Evolutionary conservation across 1,140 invertebrate genomes (phyloP), one percentile per base, ranked within the genome.

Genomic region (Colletes latitarsis): DNA sequence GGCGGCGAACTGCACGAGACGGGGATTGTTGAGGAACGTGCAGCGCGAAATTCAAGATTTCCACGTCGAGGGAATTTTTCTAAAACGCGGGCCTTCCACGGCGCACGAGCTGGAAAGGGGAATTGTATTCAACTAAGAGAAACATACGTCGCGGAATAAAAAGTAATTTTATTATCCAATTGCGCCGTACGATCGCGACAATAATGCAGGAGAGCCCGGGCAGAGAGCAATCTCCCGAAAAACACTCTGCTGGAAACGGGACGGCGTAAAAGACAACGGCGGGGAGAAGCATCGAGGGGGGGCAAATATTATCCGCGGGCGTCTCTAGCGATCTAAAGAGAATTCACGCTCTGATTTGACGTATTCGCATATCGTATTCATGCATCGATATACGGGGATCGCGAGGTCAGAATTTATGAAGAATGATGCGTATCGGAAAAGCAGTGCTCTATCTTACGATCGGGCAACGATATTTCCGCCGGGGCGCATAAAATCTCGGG

Each of bases 121-220:
- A 41, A 41, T 49, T 12, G n/a, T 46, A 52, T 67, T 67, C 64
- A 30, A 17, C 43, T 43, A 43, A 46, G 41, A 57, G 55, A 52
- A 15, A n/a, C 10, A 66, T 57, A 43, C 63, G 49, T 52, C 39
- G 10, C 39, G 39, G 39, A 76, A n/a, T 67, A 21, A 57, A 76
- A 76, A 76, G 62, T 67, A 67, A 76, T 57, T 67, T 67, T 67
- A 76, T 76, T 75, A 67, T 55, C 39, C 62, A 75, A 75, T 75
- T 63, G n/a, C 46, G 8, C 4, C 21, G 19, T 21, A n/a, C 21
- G 21, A 69, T 69, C 67, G 67, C 67, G 41, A 58, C 55, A 46
- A 58, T 71, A 71, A 58, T 14, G n/a, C 14, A 4, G 30, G 30
- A 15, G 39, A 17, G 1, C 17, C 10, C n/a, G n/a, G 17, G 6